Percentiles rank a stretch among this genome's conserved stretches.
These are phyloP conservation scores for Hemaris fuciformis DNA, from an alignment of 2,888 invertebrate genomes.

Conservation along the genomic window DNA sequence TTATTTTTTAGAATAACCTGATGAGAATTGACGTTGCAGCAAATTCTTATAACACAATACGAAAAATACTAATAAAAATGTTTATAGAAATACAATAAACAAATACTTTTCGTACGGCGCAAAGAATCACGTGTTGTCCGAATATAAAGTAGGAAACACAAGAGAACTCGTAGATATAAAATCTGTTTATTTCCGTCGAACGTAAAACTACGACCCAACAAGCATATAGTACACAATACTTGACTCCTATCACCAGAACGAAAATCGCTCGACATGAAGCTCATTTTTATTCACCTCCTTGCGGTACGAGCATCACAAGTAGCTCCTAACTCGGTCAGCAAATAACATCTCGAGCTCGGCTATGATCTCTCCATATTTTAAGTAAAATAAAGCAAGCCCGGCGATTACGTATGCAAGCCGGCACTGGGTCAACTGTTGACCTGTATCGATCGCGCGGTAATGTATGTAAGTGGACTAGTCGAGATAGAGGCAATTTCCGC, in stretches of 20 bases:
- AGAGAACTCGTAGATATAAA: not conserved
- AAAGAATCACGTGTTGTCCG: too few species aligned
- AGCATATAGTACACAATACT: not conserved
- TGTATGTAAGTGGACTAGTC: conserved; percentile 17
- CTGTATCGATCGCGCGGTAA: conserved; percentile 17
- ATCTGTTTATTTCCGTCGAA: not conserved
- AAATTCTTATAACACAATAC: too few species aligned
- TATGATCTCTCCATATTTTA: conserved; percentile 9
- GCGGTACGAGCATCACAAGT: not conserved
- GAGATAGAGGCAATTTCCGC: conserved; percentile 16
- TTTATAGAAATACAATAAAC: too few species aligned
- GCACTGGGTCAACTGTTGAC: conserved; percentile 15
- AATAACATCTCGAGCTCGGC: not conserved
- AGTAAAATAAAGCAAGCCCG: conserved; percentile 15
- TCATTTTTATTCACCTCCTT: conserved; percentile 5
- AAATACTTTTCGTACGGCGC: too few species aligned
- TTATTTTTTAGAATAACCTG: too few species aligned
- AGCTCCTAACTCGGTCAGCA: not conserved
- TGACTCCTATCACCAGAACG: not conserved
- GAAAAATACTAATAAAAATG: too few species aligned
- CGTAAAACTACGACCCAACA: not conserved
- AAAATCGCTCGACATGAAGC: not conserved
- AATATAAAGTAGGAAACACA: not conserved
- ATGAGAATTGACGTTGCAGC: too few species aligned
- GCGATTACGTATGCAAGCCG: conserved; percentile 16